These are phyloP conservation scores for Thryonomys swinderianus DNA, from an alignment of 2,113 vertebrate species.

Conservation along the genomic window DNA sequence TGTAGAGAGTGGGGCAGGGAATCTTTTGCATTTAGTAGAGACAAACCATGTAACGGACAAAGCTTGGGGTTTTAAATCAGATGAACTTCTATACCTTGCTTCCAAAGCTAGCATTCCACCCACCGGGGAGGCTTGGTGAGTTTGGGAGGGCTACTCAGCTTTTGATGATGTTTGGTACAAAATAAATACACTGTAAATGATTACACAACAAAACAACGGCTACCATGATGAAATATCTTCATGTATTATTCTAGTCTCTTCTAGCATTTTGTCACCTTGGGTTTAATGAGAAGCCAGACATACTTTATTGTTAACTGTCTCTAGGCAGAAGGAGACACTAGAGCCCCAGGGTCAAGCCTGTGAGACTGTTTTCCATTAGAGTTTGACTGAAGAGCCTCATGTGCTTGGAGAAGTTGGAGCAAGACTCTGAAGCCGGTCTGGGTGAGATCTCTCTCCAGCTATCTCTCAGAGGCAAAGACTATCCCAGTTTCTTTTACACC, in stretches of 20 bases:
- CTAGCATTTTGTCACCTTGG: background rate
- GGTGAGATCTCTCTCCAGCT: background rate
- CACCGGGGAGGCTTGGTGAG: background rate
- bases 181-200: background rate
- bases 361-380: background rate
- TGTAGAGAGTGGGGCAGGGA: background rate
- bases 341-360: background rate
- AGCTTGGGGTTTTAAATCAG: background rate
- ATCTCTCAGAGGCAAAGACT: constrained; percentile 32
- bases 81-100: background rate
- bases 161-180: background rate
- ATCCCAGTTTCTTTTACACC: constrained; percentile 68
- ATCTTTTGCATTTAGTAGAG: background rate
- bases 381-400: background rate
- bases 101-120: background rate
- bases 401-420: background rate
- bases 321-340: background rate
- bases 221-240: background rate
- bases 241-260: background rate
- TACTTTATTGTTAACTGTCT: background rate
- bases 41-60: background rate
- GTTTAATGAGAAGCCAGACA: background rate
- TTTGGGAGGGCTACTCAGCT: background rate
- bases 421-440: background rate
- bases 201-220: background rate